Evolutionary conservation across 2,888 invertebrate species (phyloP).

Genomic region (Amblyjoppa fuscipennis): DNA sequence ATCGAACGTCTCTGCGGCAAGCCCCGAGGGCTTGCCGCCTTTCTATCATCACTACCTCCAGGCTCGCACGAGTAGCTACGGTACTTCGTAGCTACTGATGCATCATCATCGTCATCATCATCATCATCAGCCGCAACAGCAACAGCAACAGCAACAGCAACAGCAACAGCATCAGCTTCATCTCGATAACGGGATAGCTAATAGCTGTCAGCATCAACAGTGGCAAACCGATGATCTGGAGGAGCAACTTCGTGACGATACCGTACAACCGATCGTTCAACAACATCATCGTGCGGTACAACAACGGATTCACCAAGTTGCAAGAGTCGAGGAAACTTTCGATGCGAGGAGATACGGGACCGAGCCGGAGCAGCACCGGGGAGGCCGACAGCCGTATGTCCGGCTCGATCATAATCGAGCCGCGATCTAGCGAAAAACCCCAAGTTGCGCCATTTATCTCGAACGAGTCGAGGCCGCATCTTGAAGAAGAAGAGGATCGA

Average conservation of each 20-base stretch:
- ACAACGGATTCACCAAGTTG: conserved; percentile 63
- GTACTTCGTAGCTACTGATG: conserved; percentile 80
- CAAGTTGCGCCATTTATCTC: conserved; percentile 52
- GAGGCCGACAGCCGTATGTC: conserved; percentile 77
- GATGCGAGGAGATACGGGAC: conserved; percentile 75
- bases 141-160: conserved; percentile 75
- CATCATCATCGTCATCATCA: conserved; percentile 69
- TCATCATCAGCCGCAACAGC: conserved; percentile 67
- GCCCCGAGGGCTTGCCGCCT: conserved; percentile 80
- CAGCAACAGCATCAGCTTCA: conserved; percentile 75
- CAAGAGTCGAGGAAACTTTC: conserved; percentile 60
- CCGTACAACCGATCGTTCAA: conserved; percentile 59
- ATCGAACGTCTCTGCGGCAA: conserved; percentile 75
- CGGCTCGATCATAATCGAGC: conserved; percentile 64
- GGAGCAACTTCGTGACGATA: conserved; percentile 61
- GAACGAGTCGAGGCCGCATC: conserved; percentile 40
- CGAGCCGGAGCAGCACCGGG: conserved; percentile 77
- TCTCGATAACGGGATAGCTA: conserved; percentile 30
- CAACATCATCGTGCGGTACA: conserved; percentile 54
- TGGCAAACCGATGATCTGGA: conserved; percentile 65
- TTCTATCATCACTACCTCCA: conserved; percentile 84
- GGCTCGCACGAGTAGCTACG: conserved; percentile 82
- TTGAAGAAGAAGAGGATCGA: conserved; percentile 63
- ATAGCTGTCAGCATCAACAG: conserved; percentile 55
- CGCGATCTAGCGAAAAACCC: conserved; percentile 67